Conservation (phyloP, 2,797 vertebrate genomes). For the Poecile montanus region DNA sequence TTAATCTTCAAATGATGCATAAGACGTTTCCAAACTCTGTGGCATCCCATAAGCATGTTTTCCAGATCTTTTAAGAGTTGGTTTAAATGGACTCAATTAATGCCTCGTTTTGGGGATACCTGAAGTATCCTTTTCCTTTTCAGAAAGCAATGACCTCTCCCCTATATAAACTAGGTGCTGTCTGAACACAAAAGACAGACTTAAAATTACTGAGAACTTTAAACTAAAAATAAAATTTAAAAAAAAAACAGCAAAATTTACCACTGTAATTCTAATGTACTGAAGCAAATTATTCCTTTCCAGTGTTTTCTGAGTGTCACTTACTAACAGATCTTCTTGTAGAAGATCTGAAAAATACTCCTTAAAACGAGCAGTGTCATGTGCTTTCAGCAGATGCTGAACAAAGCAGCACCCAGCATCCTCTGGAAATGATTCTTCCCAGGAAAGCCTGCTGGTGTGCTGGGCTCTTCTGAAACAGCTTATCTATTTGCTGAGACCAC, state of each 20-base stretch:
- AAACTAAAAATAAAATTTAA: background rate
- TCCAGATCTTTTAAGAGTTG: background rate
- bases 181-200: background rate
- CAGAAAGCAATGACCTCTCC: background rate
- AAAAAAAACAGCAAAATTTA: background rate
- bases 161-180: background rate
- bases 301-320: background rate
- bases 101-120: background rate
- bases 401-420: background rate
- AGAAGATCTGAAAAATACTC: background rate
- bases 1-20: background rate
- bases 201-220: background rate
- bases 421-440: background rate
- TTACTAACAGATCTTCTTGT: background rate
- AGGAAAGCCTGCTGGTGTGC: background rate
- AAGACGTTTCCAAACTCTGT: background rate
- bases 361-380: background rate
- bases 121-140: conserved; percentile 10
- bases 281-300: background rate
- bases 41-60: background rate
- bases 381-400: background rate
- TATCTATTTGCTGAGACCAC: background rate
- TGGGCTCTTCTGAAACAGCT: background rate
- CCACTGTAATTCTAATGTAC: background rate
- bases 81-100: background rate